These are phyloP conservation scores for Heliconius erato DNA, from an alignment of 2,888 invertebrate species.

Conservation along the genomic window DNA sequence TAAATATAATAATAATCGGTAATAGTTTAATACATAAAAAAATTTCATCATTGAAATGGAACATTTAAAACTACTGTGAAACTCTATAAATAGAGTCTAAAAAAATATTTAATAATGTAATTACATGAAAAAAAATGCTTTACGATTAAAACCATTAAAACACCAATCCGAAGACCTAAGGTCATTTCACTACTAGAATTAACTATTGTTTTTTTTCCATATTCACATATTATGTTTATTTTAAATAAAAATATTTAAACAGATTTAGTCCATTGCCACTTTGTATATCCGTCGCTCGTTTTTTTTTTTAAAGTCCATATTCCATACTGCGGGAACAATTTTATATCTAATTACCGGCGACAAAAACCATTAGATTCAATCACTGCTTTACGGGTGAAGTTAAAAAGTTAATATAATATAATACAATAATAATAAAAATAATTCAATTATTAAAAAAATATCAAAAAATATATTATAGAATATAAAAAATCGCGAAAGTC, in stretches of 20 bases:
- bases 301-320: not conserved
- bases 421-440: not conserved
- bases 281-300: not conserved
- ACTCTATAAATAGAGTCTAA: not conserved
- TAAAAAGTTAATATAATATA: conserved; percentile 22
- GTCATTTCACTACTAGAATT: not conserved
- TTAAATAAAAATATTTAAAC: not conserved
- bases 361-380: not conserved
- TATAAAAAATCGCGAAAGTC: conserved; percentile 21
- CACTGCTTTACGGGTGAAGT: not conserved
- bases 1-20: not conserved
- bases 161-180: conserved; percentile 1
- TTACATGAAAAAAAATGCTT: no score
- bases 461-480: conserved; percentile 9
- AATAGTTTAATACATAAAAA: not conserved
- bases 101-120: not conserved
- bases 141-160: not conserved
- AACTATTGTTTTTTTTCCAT: not conserved
- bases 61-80: conserved; percentile 4
- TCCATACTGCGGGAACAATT: not conserved
- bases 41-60: not conserved
- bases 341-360: not conserved
- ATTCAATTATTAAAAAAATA: not conserved
- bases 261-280: not conserved
- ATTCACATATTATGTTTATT: not conserved